Evolutionary conservation across 1,140 invertebrate species (phyloP), one percentile per base, ranked within the genome.

Genomic region (Acromyrmex charruanus): DNA sequence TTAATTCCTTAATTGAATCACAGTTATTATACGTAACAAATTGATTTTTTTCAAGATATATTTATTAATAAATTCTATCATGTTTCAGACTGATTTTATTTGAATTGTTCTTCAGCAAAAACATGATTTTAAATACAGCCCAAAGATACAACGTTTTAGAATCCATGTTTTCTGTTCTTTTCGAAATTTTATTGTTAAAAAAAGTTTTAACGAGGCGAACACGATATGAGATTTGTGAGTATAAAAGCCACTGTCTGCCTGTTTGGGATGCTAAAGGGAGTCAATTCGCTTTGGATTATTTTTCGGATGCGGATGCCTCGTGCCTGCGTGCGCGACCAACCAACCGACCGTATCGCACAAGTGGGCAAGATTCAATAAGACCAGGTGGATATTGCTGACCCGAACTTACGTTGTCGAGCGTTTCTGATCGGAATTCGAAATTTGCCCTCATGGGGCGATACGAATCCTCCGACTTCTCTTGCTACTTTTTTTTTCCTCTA

Each of bases 321-420:
- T 65, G 87, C 74, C 80, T 75, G 87, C 85, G 79, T 59, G 35
- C 86, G 28, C 59, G 66, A 66, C 51, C 69, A 72, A 59, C 49
- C 61, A 75, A 87, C 58, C 87, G 68, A 72, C 85, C 81, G 87
- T 92, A 89, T 88, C 84, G 87, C 65, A 53, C 49, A 66, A 68
- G 77, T 77, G 44, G 68, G 61, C 77, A 86, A 88, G 91, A 93
- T 93, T 92, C 92, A 93, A 93, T 93, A 93, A 93, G 88, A 85
- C 69, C 88, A 61, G 65, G 82, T 87, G 77, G 91, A 91, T 93
- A 93, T 92, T 92, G 91, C 91, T 92, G 91, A 93, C 88, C 89
- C 71, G 65, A 84, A 87, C 75, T 92, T 91, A 93, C 87, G 77
- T 87, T 81, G 72, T 77, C 85, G 63, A 77, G 28, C 68, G 86